Percentiles rank a stretch among this genome's conserved stretches.
These are phyloP conservation scores for Ridgeia piscesae DNA, from an alignment of 1,140 invertebrate genomes.

Conservation along the genomic window DNA sequence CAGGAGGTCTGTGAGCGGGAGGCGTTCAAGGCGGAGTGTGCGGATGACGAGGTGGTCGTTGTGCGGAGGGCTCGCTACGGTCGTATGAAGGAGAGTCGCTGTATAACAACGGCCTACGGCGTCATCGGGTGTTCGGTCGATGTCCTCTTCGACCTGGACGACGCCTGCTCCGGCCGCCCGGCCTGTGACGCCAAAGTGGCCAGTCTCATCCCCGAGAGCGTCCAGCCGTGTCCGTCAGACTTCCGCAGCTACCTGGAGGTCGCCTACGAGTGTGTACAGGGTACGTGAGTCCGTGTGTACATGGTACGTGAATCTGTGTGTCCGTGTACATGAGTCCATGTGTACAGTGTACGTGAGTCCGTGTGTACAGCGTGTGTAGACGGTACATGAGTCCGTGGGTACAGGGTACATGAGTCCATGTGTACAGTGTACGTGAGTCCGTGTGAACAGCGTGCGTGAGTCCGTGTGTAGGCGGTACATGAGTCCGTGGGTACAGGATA, in stretches of 20 bases:
- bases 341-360: background rate
- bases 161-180: constrained; percentile 18
- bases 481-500: too few relatives aligned
- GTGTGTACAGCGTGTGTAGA: background rate
- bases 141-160: constrained; percentile 19
- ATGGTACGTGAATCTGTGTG: background rate
- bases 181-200: constrained; percentile 14
- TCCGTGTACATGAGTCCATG: too few relatives aligned
- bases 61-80: constrained; percentile 25
- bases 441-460: background rate
- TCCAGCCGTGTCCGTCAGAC: constrained; percentile 7
- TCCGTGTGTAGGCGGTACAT: background rate
- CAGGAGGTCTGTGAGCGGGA: constrained; percentile 24
- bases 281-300: background rate
- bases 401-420: too few relatives aligned
- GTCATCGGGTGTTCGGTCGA: constrained; percentile 21
- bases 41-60: constrained; percentile 18
- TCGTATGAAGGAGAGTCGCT: constrained; percentile 25
- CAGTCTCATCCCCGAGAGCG: background rate
- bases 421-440: too few relatives aligned
- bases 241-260: constrained; percentile 19
- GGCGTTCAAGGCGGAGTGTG: constrained; percentile 18
- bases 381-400: too few relatives aligned
- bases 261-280: constrained; percentile 15
- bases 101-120: constrained; percentile 20